Conservation (phyloP, 2,113 vertebrate species). For the Microtus pennsylvanicus region DNA sequence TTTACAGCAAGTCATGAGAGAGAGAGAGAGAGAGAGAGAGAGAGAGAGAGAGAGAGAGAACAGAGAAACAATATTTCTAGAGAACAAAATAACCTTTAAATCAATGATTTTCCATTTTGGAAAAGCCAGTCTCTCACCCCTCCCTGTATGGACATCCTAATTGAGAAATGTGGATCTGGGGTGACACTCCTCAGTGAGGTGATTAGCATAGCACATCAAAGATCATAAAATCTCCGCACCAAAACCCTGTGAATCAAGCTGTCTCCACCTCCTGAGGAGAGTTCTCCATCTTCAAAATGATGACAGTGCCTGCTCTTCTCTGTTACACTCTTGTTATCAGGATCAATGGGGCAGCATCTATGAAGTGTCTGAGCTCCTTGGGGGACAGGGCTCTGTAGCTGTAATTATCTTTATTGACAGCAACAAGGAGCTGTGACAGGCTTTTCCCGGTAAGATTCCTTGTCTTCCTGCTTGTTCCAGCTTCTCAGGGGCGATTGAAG, state of each 20-base stretch:
- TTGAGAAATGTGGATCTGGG: neutral
- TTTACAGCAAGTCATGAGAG: neutral
- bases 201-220: neutral
- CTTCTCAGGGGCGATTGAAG: neutral
- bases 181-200: neutral
- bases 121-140: neutral
- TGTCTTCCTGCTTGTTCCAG: neutral
- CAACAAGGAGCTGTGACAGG: neutral
- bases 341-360: constrained; percentile 27
- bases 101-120: neutral
- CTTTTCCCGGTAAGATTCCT: neutral
- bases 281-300: neutral
- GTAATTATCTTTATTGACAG: constrained; percentile 58
- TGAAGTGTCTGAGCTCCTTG: constrained; percentile 19
- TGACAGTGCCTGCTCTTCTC: neutral
- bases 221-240: neutral
- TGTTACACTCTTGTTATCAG: neutral
- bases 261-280: neutral
- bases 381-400: constrained; percentile 18
- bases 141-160: neutral
- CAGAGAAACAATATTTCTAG: neutral
- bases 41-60: neutral
- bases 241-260: neutral
- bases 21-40: neutral
- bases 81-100: constrained; percentile 30